A percentile compares a stretch with the other conserved stretches of the same genome.
phyloP scores from a whole-genome alignment of 2,113 vertebrate genomes.

The Chloroceryle aenea region DNA sequence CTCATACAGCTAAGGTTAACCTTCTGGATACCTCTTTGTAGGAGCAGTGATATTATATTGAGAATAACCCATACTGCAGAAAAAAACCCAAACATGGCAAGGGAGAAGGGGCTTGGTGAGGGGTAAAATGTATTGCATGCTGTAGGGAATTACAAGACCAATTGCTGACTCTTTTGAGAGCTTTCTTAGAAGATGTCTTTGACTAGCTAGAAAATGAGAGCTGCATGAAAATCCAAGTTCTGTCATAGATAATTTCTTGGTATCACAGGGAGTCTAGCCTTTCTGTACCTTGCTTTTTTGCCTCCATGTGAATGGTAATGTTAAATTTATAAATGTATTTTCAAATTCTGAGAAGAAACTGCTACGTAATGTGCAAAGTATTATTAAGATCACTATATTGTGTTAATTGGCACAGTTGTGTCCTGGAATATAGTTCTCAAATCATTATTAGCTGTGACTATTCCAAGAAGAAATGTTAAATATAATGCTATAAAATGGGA shows the following conservation, averaged over 20 bases:
- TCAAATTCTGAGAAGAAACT: neutral
- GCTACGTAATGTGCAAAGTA: neutral
- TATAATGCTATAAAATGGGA: neutral
- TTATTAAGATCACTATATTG: neutral
- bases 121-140: neutral
- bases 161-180: neutral
- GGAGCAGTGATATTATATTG: neutral
- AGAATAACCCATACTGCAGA: neutral
- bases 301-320: neutral
- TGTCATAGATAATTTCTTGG: neutral
- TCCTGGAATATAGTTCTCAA: slow-evolving; percentile 2
- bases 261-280: neutral
- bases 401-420: neutral
- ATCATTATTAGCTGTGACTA: slow-evolving; percentile 8
- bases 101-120: neutral
- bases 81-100: neutral
- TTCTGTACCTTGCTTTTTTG: neutral
- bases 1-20: neutral
- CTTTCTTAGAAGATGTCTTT: neutral
- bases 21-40: neutral
- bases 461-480: slow-evolving; percentile 4
- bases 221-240: neutral
- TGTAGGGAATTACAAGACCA: neutral
- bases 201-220: neutral
- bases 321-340: neutral